Base-by-base conservation (phyloP, 2,888 invertebrate species). In the Drosophila ezoana region DNA sequence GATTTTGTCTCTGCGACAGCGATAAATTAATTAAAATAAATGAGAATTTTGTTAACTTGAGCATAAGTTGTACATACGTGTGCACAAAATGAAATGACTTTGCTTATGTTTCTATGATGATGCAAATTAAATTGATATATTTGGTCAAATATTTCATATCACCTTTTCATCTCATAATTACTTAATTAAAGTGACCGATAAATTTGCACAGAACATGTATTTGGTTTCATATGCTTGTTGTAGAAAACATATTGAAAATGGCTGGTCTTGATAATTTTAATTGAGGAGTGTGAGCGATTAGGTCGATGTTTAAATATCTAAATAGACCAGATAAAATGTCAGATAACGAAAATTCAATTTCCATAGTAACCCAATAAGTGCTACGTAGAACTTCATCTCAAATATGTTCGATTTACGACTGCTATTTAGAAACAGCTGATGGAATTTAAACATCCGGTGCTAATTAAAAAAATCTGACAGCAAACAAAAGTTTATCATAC, bases 21-120 rank as follows among this genome's bases (percentile, higher is more conserved):
- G 18, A 41, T 62, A 73, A 61, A 61, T 61, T 79, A 74, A 78
- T 76, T 69, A 69, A 69, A 57, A 62, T 59, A 74, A 79, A 73
- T 65, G 79, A 65, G 63, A 53, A 69, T 47, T 44, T 69, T 65
- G 79, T 57, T 47, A 38, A 58, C 58, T 64, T 77, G 47, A 40
- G 61, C 72, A 54, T 64, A 18, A 53, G 35, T 41, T 20, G 41
- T 13, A 44, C 11, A 8, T 8, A 28, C 8, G 28, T 28, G n/a
- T 23, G 23, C 49, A 51, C 23, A 44, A 48, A 41, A n/a, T 40
- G 35, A 4, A 40, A 10, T 49, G 52, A 48, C 11, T 38, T 0
- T 16, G 23, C 14, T 13, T 23, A 45, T 16, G 32, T 37, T 38
- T 20, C 11, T 20, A 11, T 47, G 37, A 16, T 44, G 38, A 1